Conservation (phyloP, 1,140 invertebrate species). For the Phocides pigmalion region DNA sequence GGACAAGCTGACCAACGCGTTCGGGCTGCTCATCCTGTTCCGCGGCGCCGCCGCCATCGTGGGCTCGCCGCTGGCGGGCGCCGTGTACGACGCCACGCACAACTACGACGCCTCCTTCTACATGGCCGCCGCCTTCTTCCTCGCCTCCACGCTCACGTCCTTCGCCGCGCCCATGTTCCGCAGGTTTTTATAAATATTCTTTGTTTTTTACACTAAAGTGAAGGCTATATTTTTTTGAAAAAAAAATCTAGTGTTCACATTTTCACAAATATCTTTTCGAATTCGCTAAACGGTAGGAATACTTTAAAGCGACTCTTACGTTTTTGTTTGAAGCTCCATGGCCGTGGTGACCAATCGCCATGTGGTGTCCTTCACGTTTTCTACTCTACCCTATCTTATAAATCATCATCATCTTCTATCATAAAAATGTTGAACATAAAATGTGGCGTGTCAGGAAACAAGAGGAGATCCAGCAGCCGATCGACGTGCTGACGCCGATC, state of each 20-base stretch:
- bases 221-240: too few relatives aligned
- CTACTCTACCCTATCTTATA: too few relatives aligned
- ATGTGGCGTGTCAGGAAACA: constrained; percentile 58
- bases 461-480: constrained; percentile 62
- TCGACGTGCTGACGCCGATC: constrained; percentile 91
- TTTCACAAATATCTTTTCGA: too few relatives aligned
- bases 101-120: constrained; percentile 96
- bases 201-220: neutral
- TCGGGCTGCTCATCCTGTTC: constrained; percentile 97
- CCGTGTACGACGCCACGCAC: constrained; percentile 93
- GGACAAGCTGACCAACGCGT: constrained; percentile 98
- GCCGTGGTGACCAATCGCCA: too few relatives aligned
- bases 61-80: constrained; percentile 92
- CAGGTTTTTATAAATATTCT: constrained; percentile 71
- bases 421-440: too few relatives aligned
- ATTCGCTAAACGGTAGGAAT: too few relatives aligned
- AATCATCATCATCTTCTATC: too few relatives aligned
- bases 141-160: constrained; percentile 92
- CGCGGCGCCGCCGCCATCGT: constrained; percentile 96
- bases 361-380: too few relatives aligned
- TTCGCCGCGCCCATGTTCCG: constrained; percentile 92
- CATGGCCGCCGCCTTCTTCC: constrained; percentile 95
- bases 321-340: too few relatives aligned
- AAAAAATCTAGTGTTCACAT: too few relatives aligned
- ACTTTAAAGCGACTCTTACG: too few relatives aligned